phyloP scores from a whole-genome alignment of 2,888 invertebrate genomes.

The Pristionchus maxplancki region DNA sequence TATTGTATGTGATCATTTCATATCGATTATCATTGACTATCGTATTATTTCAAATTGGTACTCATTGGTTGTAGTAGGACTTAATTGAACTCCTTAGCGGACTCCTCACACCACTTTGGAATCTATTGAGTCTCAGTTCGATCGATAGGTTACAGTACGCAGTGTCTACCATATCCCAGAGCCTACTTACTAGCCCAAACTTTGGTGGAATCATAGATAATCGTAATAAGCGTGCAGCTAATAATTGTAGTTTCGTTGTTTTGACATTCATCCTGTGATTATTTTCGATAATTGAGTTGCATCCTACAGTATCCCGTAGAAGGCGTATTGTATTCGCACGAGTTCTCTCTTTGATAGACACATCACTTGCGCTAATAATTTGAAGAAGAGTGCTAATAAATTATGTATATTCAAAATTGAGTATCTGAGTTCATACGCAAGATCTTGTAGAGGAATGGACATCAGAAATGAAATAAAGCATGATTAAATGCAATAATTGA shows the following conservation, averaged over 20 bases:
- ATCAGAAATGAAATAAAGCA: too few relatives aligned
- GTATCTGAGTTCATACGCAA: too few relatives aligned
- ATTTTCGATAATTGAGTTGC: background rate
- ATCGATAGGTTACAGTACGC: background rate
- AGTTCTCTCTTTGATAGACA: background rate
- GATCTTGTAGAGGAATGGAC: too few relatives aligned
- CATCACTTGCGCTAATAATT: slow-evolving; percentile 12
- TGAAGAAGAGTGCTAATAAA: slow-evolving; percentile 13
- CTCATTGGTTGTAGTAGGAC: background rate
- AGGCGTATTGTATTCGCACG: background rate
- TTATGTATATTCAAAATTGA: background rate
- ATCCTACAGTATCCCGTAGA: slow-evolving; percentile 16
- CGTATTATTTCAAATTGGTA: background rate
- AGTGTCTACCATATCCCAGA: slow-evolving; percentile 33
- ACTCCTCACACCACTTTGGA: background rate
- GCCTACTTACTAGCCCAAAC: background rate
- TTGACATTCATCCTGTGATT: background rate
- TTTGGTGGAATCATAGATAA: background rate
- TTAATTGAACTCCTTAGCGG: background rate
- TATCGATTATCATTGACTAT: slow-evolving; percentile 22
- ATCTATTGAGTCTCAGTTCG: background rate
- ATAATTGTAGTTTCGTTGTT: background rate
- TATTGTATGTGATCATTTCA: background rate
- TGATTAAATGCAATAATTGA: too few relatives aligned
- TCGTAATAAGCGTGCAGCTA: background rate